Conservation (phyloP, 2,888 invertebrate genomes). For the Physocephala rufipes region DNA sequence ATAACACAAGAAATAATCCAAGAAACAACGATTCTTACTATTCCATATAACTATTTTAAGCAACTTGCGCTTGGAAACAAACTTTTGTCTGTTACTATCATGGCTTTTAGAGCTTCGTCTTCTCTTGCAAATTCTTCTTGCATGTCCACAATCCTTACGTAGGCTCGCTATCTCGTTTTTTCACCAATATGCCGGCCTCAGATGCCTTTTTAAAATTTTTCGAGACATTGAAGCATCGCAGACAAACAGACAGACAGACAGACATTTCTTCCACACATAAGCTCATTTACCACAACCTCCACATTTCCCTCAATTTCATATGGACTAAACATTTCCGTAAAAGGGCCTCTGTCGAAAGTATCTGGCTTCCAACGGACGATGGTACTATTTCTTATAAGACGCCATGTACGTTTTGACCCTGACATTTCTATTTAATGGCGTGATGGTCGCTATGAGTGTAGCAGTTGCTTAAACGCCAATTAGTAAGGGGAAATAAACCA, state of each 20-base stretch:
- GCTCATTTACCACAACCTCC: too few species aligned
- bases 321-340: too few species aligned
- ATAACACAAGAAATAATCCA: neutral
- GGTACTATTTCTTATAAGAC: neutral
- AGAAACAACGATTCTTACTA: neutral
- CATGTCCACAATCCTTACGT: neutral
- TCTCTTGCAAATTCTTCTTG: neutral
- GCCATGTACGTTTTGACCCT: neutral
- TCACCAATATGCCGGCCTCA: too few species aligned
- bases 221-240: too few species aligned
- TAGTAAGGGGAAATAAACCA: neutral
- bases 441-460: neutral
- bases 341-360: neutral
- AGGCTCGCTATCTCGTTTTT: too few species aligned
- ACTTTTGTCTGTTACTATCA: too few species aligned
- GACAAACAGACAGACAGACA: too few species aligned
- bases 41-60: neutral
- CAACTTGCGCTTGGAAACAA: too few species aligned
- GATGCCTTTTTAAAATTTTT: too few species aligned
- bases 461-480: neutral
- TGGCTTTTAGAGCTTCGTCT: neutral
- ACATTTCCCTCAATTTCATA: too few species aligned
- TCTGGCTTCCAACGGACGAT: neutral
- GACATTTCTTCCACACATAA: too few species aligned
- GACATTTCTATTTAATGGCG: neutral